Base-by-base conservation (phyloP, 2,888 invertebrate species). In the Ramazzottius varieornatus region DNA sequence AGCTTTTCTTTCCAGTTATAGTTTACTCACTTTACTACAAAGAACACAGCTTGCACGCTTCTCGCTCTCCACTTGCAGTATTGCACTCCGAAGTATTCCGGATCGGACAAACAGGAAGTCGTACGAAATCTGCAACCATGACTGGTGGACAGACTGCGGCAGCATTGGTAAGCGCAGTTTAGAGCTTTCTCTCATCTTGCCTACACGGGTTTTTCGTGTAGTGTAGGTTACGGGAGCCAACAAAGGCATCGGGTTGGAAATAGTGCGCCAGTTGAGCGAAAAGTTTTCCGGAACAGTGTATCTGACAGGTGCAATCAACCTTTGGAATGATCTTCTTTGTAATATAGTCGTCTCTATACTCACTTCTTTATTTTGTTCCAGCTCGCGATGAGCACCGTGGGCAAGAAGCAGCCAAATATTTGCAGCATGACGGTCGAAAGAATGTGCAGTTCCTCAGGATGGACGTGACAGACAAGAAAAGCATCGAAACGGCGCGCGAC, bases 311-410 rank as follows among this genome's bases (percentile, higher is more conserved):
- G 24, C 20, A 54, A 29, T 40, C 8, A 13, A 13, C 40, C n/a
- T 13, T 54, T 29, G 24, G 29, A 54, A n/a, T 16, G 20, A 54
- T 54, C n/a, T 13, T 4, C 4, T 54, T 13, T 54, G 8, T 54
- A 29, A 54, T 54, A 4, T 8, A 64, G 32, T 32, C 13, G 63
- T 8, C 32, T 63, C 8, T 32, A 64, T 29, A 32, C 20, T 16
- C 32, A 8, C 63, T 32, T 32, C 16, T 32, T 4, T 64, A n/a
- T 4, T 33, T 46, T 29, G 4, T 65, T 33, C 8, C 63, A 65
- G 65, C 65, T n/a, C 65, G 65, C n/a, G 65, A 65, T 63, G 63
- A 64, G 64, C 8, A 2, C 16, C 63, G 65, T 63, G 65, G 65
- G 8, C 32, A 33, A 63, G 46, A 4, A 8, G 65, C 65, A n/a